phyloP scores from a whole-genome alignment of 1,140 invertebrate species.

The Brachionus rubens region DNA sequence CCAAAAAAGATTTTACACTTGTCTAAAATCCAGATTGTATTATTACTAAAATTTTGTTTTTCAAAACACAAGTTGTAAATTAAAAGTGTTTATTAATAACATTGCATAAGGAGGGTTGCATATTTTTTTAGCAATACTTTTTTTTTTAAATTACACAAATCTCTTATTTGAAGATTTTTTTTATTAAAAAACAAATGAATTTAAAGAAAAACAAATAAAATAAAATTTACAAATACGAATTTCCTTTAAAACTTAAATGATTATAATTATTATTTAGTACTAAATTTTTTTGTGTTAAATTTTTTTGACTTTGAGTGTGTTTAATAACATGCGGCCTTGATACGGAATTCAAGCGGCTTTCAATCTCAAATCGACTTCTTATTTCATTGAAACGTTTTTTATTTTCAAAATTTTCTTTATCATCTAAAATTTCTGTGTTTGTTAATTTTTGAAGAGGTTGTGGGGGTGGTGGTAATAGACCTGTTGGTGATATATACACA shows the following conservation, averaged over 20 bases:
- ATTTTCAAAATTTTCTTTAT: conserved; percentile 3
- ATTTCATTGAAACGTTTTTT: conserved; percentile 7
- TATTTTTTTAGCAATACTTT: too few relatives aligned
- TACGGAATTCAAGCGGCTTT: background rate
- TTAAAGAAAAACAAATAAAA: background rate
- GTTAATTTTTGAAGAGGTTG: background rate
- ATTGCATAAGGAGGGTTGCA: too few relatives aligned
- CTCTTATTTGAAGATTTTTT: too few relatives aligned
- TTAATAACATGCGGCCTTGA: background rate
- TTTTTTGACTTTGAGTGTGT: background rate
- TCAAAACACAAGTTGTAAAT: too few relatives aligned
- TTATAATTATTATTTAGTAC: conserved; percentile 6
- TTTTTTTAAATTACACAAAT: too few relatives aligned
- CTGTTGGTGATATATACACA: background rate
- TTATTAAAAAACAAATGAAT: background rate
- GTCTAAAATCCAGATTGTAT: too few relatives aligned
- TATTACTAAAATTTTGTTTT: too few relatives aligned
- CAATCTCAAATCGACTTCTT: conserved; percentile 4
- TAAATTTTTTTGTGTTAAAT: background rate
- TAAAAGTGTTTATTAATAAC: too few relatives aligned
- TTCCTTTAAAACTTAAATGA: conserved; percentile 11
- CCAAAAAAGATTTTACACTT: too few relatives aligned
- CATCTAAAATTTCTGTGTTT: too few relatives aligned
- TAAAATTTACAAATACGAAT: background rate
- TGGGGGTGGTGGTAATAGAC: background rate